Base-by-base conservation (phyloP, 2,797 vertebrate genomes). In the Gobionotothen gibberifrons region DNA sequence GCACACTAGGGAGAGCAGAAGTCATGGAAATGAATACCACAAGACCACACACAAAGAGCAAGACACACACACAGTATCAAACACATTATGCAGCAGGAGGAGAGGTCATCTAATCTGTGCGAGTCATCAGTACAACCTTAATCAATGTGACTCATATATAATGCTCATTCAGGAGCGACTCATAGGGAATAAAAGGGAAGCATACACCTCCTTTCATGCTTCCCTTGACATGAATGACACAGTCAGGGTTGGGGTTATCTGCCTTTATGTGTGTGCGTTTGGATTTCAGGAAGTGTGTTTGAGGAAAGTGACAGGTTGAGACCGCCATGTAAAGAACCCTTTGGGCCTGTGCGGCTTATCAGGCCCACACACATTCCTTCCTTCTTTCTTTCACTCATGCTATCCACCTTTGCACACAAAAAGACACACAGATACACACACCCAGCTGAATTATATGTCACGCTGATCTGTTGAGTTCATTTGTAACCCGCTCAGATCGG, bases 241-340 rank as follows among this genome's bases (percentile, higher is more conserved):
- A 16, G 64, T 62, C 47, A 46, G 55, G 78, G 72, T 79, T 61
- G 59, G 46, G 82, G 86, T 87, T 88, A 88, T 91, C 83, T 76
- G 56, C 43, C 32, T 74, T 21, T 76, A 53, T 75, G 72, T 51
- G 46, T 65, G 63, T 64, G 39, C 29, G 46, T 46, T 75, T 66
- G 76, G 67, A 71, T 86, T 79, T 83, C 79, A 86, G 72, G 54
- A 61, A 61, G 76, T 84, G 74, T 85, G 85, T 86, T 68, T 84
- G 82, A 87, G 69, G 48, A 64, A 84, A 89, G 82, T 87, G 85
- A 84, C 89, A 91, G 82, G 78, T 84, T 83, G 72, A 82, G 76
- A 76, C 68, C 7, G 43, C 64, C 72, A 82, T 89, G 84, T 82
- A 63, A 83, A 81, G 60, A 87, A 89, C 61, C 75, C 85, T 76